Evolutionary conservation across 2,888 invertebrate genomes (phyloP).

Genomic region (Latrodectus elegans): DNA sequence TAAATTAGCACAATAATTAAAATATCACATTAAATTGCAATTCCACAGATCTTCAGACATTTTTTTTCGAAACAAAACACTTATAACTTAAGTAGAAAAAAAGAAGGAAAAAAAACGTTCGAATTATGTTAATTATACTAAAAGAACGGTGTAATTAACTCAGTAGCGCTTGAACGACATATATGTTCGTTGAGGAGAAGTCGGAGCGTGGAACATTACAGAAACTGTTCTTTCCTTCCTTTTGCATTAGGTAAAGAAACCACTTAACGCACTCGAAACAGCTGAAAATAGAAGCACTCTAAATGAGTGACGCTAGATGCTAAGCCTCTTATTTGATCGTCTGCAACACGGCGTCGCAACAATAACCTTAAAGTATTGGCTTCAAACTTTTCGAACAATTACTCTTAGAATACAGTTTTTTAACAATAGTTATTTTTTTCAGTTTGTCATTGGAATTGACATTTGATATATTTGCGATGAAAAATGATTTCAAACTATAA

Average conservation of each 20-base stretch:
- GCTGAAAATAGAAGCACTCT: conserved; percentile 31
- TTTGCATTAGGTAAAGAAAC: conserved; percentile 26
- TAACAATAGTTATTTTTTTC: too few species aligned
- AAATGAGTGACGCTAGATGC: conserved; percentile 5
- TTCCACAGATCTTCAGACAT: too few species aligned
- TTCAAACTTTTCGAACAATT: too few species aligned
- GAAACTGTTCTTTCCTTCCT: background rate
- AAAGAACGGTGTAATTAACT: background rate
- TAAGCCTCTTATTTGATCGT: background rate
- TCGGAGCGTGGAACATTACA: conserved; percentile 2
- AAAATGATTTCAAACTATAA: too few species aligned
- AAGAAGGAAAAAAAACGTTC: background rate
- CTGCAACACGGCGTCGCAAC: background rate
- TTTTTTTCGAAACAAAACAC: too few species aligned
- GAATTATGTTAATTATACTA: background rate
- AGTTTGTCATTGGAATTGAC: too few species aligned
- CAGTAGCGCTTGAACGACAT: background rate
- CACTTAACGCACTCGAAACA: conserved; percentile 25
- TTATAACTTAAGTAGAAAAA: background rate
- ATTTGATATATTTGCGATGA: too few species aligned
- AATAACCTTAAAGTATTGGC: too few species aligned
- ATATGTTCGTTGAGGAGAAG: background rate
- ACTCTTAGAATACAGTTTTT: too few species aligned
- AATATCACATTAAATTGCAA: too few species aligned
- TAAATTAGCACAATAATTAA: too few species aligned